These are phyloP conservation scores for Rhizoglyphus robini DNA, from an alignment of 1,140 invertebrate species.

Conservation along the genomic window DNA sequence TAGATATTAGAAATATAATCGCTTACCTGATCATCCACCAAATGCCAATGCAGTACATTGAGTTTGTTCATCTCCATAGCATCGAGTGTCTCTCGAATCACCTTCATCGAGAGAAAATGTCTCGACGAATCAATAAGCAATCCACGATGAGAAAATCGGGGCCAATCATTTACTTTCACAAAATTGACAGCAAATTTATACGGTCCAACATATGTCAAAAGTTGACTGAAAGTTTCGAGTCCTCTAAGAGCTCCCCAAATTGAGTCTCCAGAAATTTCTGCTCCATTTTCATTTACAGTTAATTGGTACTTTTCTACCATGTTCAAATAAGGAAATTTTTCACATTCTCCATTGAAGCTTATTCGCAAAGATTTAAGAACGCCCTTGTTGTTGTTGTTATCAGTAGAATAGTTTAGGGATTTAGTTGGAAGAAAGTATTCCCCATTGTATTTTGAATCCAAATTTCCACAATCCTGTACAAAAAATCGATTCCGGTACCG, in stretches of 20 bases:
- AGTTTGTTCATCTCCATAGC: slow-evolving; percentile 74
- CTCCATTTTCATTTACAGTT: slow-evolving; percentile 22
- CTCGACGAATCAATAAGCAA: slow-evolving; percentile 66
- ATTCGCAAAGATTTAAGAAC: slow-evolving; percentile 28
- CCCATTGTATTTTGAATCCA: neutral
- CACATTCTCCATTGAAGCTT: slow-evolving; percentile 38
- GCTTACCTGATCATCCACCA: slow-evolving; percentile 82
- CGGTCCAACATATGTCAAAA: slow-evolving; percentile 27
- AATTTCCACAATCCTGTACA: too few species aligned
- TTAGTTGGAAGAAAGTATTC: slow-evolving; percentile 7
- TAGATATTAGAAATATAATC: too few species aligned
- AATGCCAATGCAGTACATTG: slow-evolving; percentile 90
- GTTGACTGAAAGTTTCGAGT: slow-evolving; percentile 36
- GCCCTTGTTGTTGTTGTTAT: slow-evolving; percentile 27
- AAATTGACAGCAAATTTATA: slow-evolving; percentile 34
- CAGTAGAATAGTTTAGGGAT: too few species aligned
- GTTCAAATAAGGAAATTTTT: slow-evolving; percentile 41
- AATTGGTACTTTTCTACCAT: slow-evolving; percentile 45
- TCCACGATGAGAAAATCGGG: slow-evolving; percentile 57
- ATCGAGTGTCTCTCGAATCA: slow-evolving; percentile 50
- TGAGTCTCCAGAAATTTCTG: slow-evolving; percentile 28
- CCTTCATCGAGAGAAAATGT: slow-evolving; percentile 54
- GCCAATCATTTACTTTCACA: slow-evolving; percentile 50
- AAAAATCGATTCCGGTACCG: slow-evolving; percentile 30
- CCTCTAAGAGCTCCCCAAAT: slow-evolving; percentile 36